Evolutionary conservation across 2,797 vertebrate species (phyloP).

Genomic region (Sebastes variabilis): DNA sequence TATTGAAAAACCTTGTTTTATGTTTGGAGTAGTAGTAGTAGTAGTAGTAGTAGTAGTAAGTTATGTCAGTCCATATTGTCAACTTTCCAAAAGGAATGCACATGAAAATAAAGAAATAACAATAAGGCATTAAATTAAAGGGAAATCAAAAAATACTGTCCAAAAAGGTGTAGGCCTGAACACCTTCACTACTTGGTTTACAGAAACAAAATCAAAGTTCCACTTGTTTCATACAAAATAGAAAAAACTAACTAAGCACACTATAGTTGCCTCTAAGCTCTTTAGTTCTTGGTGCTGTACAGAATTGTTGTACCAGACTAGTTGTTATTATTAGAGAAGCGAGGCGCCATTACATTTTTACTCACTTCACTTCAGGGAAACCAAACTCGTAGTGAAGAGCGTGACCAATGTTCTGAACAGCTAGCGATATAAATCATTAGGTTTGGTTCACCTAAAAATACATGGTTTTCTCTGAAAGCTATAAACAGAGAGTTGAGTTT

Average conservation of each 20-base stretch:
- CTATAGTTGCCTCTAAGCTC: not conserved
- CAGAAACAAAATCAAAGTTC: not conserved
- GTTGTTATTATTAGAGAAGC: not conserved
- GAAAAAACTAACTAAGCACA: not conserved
- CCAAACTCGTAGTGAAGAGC: not conserved
- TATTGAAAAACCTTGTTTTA: not conserved
- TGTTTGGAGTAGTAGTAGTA: not conserved
- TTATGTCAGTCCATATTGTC: not conserved
- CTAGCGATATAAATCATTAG: not conserved
- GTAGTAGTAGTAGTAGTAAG: not conserved
- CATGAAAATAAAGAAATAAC: not conserved
- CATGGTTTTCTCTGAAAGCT: not conserved
- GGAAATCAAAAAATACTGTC: not conserved
- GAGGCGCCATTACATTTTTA: not conserved
- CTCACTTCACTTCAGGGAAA: not conserved
- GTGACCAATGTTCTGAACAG: not conserved
- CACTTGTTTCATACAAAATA: not conserved
- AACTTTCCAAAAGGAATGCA: not conserved
- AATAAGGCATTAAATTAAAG: not conserved
- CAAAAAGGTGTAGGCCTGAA: not conserved
- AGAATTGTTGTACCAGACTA: not conserved
- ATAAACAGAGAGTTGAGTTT: not conserved
- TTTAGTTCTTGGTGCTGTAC: not conserved
- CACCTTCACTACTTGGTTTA: not conserved
- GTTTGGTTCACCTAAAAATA: not conserved